Evolutionary conservation across 2,113 vertebrate species (phyloP), one percentile per base, ranked within the genome.

Genomic region (Beaufortia kweichowensis): DNA sequence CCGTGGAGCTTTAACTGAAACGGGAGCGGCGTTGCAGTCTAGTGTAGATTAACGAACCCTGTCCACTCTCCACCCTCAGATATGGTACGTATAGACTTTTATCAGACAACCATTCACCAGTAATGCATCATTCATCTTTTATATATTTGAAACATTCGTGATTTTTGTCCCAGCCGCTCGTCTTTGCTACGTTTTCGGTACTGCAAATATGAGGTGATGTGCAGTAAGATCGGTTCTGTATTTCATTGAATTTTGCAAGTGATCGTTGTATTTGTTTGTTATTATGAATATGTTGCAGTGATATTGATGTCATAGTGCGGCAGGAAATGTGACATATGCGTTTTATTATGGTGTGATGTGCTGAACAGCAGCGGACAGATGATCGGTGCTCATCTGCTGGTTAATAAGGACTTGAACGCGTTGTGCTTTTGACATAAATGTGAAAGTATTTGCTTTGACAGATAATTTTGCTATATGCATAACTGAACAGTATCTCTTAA

Each of bases 61-160:
- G 63, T 8, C 78, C 33, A 64, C 68, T 71, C 69, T 69, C 69
- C 60, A 50, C 63, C 73, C 15, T 24, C 80, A 70, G 79, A 77
- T 6, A 84, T 84, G 83, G 83, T 84, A 70, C 26, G 83, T 84
- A 82, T 50, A 24, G 4, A 26, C 75, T 48, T 71, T 53, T 55
- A 11, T 35, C n/a, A 60, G 9, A 10, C 46, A 23, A 31, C 29
- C 15, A 41, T 61, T 10, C 29, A 15, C 8, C 35, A 11, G 23
- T 21, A 31, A 19, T 28, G 29, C 41, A 60, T 5, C 31, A 6
- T 4, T 77, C 31, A 21, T 76, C 14, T 21, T 57, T 70, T 23
- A 56, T 15, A 28, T 28, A 23, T 56, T 46, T 35, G 15, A 23
- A 7, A 70, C 5, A 68, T 2, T 12, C 29, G 35, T 64, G 41